phyloP scores from a whole-genome alignment of 2,113 vertebrate genomes.

The Atrichornis clamosus region DNA sequence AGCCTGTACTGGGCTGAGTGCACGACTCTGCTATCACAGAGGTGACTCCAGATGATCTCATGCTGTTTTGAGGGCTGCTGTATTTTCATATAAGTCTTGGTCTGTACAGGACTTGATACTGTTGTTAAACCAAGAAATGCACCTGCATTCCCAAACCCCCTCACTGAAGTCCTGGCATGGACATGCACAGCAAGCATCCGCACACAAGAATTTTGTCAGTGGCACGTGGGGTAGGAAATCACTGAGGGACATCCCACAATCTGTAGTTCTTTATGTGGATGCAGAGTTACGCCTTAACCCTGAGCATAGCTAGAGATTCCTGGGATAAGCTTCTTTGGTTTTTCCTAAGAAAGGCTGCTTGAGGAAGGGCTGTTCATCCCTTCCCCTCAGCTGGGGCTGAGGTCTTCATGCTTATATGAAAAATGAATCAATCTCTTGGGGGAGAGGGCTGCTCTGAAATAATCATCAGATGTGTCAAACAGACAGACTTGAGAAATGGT shows the following conservation, averaged over 20 bases:
- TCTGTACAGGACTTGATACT: background rate
- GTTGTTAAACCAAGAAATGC: background rate
- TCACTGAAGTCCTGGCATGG: background rate
- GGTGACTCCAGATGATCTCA: background rate
- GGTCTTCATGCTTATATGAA: background rate
- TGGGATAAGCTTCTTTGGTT: background rate
- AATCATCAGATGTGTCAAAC: background rate
- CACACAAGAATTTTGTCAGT: background rate
- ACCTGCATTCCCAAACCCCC: background rate
- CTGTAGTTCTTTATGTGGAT: background rate
- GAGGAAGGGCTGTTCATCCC: background rate
- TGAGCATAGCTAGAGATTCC: background rate
- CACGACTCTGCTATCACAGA: background rate
- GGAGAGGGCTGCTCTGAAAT: background rate
- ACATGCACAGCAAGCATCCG: background rate
- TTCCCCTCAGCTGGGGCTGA: background rate
- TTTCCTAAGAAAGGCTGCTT: background rate
- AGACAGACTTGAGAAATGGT: background rate
- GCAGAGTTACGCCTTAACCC: background rate
- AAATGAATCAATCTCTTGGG: background rate
- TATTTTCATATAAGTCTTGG: background rate
- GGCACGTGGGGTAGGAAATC: background rate
- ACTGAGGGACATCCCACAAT: background rate
- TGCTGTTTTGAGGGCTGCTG: background rate
- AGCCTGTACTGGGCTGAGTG: accelerated